Conservation (phyloP, 2,797 vertebrate species). For the Choloepus didactylus region DNA sequence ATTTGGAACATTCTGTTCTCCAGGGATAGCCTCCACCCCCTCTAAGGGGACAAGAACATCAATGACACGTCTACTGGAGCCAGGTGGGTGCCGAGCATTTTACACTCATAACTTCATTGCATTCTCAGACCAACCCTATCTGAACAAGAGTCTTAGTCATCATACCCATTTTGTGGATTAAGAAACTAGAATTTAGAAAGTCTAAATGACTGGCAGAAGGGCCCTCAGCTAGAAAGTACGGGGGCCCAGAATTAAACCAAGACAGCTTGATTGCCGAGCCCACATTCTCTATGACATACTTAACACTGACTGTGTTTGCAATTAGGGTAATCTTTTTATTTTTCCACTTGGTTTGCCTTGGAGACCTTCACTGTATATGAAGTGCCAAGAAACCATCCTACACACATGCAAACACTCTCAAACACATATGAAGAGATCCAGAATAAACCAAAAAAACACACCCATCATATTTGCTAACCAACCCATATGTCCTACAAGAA, state of each 20-base stretch:
- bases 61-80: neutral
- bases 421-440: neutral
- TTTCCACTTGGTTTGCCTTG: neutral
- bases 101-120: neutral
- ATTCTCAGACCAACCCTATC: neutral
- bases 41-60: neutral
- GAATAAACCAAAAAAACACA: neutral
- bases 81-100: fast-evolving
- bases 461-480: neutral
- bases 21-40: neutral
- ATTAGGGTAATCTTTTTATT: neutral
- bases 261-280: fast-evolving
- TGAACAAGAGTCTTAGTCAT: neutral
- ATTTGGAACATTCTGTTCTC: no score
- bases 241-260: neutral
- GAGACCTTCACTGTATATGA: neutral
- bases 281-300: neutral
- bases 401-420: neutral
- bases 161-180: neutral
- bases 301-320: neutral
- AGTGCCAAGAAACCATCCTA: neutral
- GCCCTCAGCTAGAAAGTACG: no score
- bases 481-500: neutral
- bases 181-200: neutral
- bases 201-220: neutral